phyloP scores from a whole-genome alignment of 2,888 invertebrate genomes.

The Polymixis lichenea region DNA sequence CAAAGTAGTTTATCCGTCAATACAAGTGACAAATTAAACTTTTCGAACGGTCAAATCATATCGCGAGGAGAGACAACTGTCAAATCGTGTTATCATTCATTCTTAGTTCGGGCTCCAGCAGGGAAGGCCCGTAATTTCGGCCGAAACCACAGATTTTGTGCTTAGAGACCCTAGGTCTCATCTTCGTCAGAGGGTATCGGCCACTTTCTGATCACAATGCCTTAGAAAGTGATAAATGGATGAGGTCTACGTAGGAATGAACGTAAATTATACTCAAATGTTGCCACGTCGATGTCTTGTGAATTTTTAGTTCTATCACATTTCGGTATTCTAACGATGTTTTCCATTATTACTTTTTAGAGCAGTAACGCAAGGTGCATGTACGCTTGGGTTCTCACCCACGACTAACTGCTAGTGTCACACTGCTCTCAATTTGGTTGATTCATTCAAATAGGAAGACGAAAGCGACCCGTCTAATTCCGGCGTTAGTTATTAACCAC shows the following conservation, averaged over 20 bases:
- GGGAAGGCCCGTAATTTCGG: too few species aligned
- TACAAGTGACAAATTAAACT: too few species aligned
- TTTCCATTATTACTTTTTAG: not conserved
- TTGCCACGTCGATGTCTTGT: not conserved
- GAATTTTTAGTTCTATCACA: not conserved
- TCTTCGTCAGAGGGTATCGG: not conserved
- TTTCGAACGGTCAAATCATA: too few species aligned
- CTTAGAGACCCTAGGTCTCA: too few species aligned
- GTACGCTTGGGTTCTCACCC: fast-evolving
- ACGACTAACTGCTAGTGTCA: not conserved
- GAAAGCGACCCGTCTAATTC: conserved; percentile 11
- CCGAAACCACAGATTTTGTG: too few species aligned
- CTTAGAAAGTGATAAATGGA: not conserved
- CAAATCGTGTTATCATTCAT: too few species aligned
- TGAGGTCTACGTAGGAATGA: not conserved
- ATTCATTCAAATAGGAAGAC: conserved; percentile 9
- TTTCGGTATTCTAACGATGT: not conserved
- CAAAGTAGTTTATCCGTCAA: too few species aligned
- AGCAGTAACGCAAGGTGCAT: not conserved
- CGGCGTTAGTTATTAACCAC: conserved; percentile 41
- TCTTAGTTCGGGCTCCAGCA: too few species aligned
- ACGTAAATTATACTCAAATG: not conserved
- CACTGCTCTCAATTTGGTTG: not conserved
- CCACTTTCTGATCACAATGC: not conserved
- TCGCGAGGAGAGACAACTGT: too few species aligned